phyloP scores from a whole-genome alignment of 2,113 vertebrate genomes.

The Gnathonemus longibarbis region DNA sequence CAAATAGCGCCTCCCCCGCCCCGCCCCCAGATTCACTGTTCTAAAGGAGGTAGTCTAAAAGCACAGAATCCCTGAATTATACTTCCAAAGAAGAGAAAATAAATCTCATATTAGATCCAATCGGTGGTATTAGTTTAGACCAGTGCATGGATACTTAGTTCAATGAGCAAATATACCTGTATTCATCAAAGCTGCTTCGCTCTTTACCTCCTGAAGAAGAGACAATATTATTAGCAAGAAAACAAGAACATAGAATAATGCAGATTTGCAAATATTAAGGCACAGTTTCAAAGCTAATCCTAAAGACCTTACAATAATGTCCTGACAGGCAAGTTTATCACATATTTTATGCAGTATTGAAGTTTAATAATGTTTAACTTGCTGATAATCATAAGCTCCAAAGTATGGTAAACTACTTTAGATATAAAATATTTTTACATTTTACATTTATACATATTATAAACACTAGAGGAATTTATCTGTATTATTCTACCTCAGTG shows the following conservation, averaged over 20 bases:
- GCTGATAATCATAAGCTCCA: neutral
- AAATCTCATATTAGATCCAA: conserved; percentile 13
- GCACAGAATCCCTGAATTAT: neutral
- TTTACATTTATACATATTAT: neutral
- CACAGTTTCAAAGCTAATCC: conserved; percentile 4
- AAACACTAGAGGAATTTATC: neutral
- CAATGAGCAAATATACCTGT: conserved; percentile 70
- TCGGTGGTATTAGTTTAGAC: conserved; percentile 6
- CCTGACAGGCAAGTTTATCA: neutral
- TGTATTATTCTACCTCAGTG: neutral
- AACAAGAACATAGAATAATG: conserved; percentile 24
- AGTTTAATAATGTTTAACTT: neutral
- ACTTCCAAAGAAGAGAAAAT: neutral
- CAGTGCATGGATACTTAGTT: conserved; percentile 23
- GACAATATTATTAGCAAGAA: conserved; percentile 50
- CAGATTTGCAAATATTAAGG: conserved; percentile 13
- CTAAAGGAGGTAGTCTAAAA: conserved; percentile 7
- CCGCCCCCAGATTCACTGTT: neutral
- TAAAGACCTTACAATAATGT: neutral
- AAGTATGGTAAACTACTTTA: neutral
- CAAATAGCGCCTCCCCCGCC: neutral
- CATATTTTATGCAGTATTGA: neutral
- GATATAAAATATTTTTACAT: neutral
- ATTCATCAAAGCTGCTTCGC: conserved; percentile 81
- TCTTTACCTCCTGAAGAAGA: conserved; percentile 73